A percentile compares a stretch with the other conserved stretches of the same genome.
These are phyloP conservation scores for Eutrigla gurnardus DNA, from an alignment of 2,797 vertebrate species.

Conservation along the genomic window DNA sequence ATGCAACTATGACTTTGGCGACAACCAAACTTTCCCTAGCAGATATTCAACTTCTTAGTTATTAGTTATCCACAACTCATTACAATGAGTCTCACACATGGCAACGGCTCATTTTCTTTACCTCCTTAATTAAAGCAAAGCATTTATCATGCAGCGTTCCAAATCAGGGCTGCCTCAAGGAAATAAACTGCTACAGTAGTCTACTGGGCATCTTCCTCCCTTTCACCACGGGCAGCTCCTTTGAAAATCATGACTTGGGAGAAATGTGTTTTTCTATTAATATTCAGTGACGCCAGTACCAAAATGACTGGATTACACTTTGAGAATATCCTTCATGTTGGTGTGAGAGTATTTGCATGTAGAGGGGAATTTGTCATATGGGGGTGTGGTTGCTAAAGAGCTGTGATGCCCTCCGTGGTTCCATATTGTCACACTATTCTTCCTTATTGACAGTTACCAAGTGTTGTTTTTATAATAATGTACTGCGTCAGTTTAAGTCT, in stretches of 20 bases:
- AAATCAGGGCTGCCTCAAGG: constrained; percentile 36
- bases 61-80: not conserved
- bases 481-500: not conserved
- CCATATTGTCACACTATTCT: not conserved
- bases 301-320: constrained; percentile 16
- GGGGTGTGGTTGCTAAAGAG: constrained; percentile 6
- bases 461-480: too few relatives aligned
- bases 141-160: constrained; percentile 48
- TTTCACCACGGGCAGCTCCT: constrained; percentile 32
- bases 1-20: not conserved
- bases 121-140: constrained; percentile 40
- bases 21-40: not conserved
- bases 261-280: constrained; percentile 36
- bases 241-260: constrained; percentile 37
- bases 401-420: not conserved
- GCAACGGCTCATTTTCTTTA: constrained; percentile 16
- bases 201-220: constrained; percentile 9
- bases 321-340: constrained; percentile 19
- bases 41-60: constrained; percentile 6
- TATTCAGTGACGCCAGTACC: constrained; percentile 40
- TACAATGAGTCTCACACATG: constrained; percentile 19
- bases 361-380: not conserved
- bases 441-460: not conserved
- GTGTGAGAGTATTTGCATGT: constrained; percentile 1
- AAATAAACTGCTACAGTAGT: constrained; percentile 25